phyloP scores from a whole-genome alignment of 2,888 invertebrate genomes.

The Drosophila formosana region DNA sequence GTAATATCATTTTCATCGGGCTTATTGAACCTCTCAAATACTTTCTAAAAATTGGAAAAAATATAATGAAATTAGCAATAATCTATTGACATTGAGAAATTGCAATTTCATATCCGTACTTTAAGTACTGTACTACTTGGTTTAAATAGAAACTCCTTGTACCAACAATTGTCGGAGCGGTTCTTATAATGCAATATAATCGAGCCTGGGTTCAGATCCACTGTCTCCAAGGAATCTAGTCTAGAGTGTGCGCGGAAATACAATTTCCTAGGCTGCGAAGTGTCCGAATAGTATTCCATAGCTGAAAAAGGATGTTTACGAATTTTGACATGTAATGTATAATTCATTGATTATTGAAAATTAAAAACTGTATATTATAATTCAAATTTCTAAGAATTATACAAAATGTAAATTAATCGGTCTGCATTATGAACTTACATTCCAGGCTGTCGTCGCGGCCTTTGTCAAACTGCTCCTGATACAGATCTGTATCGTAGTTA shows the following conservation, averaged over 20 bases:
- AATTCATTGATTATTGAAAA: too few species aligned
- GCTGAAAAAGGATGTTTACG: conserved; percentile 52
- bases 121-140: conserved; percentile 50
- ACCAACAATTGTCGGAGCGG: conserved; percentile 86
- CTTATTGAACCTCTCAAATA: conserved; percentile 88
- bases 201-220: conserved; percentile 86
- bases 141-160: conserved; percentile 72
- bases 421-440: conserved; percentile 85
- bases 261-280: conserved; percentile 78
- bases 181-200: conserved; percentile 87
- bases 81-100: neutral
- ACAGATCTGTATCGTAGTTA: conserved; percentile 86
- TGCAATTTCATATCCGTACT: conserved; percentile 45
- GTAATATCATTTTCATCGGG: conserved; percentile 84
- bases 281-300: conserved; percentile 69
- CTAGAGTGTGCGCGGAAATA: conserved; percentile 86
- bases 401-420: neutral
- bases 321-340: too few species aligned
- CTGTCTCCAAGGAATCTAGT: conserved; percentile 89
- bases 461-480: conserved; percentile 88
- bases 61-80: conserved; percentile 59
- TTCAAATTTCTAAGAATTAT: neutral
- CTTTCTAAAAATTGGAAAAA: conserved; percentile 84
- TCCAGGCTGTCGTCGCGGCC: conserved; percentile 90
- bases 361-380: too few species aligned